Base-by-base conservation (phyloP, 2,888 invertebrate species). In the Gryllus longicercus region DNA sequence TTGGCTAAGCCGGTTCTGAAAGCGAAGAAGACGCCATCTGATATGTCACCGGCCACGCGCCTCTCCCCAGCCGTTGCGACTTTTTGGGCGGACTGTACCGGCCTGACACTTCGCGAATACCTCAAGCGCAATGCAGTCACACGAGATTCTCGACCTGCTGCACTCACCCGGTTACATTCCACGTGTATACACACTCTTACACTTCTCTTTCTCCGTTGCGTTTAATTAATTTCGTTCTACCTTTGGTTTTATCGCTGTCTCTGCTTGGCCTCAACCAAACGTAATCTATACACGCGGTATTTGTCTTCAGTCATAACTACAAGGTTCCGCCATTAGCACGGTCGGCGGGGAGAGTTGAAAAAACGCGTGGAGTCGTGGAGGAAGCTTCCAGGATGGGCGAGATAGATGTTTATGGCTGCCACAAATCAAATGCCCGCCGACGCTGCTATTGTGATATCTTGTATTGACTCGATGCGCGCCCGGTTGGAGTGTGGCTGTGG, bases 221-320 rank as follows among this genome's bases (percentile, higher is more conserved):
- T 63, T 63, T 63, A 63, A 63, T 63, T 63, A 63, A 63, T 63
- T 63, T 63, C 63, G 63, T 63, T 63, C 63, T 18, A 8, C 63
- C 63, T 63, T 63, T n/a, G n/a, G 63, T 63, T 63, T 63, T 63
- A 63, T 63, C 63, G 63, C 63, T 63, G 63, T 63, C 63, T 63
- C n/a, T 14, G 16, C n/a, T 63, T n/a, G 63, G 63, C 16, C n/a
- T 18, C 63, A n/a, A n/a, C 63, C n/a, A n/a, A 63, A n/a, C 63
- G 63, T 18, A 63, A 18, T 63, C 63, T 63, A 63, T 63, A 63
- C 63, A 63, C 63, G n/a, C 63, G 16, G 63, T 63, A 63, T 63
- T 63, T 63, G 63, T 63, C 63, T 63, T 63, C 63, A 63, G 63
- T 63, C 63, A 63, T 63, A 63, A 63, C 63, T 63, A 63, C 63